These are phyloP conservation scores for Amiota communis DNA, from an alignment of 2,888 invertebrate species.

Conservation along the genomic window DNA sequence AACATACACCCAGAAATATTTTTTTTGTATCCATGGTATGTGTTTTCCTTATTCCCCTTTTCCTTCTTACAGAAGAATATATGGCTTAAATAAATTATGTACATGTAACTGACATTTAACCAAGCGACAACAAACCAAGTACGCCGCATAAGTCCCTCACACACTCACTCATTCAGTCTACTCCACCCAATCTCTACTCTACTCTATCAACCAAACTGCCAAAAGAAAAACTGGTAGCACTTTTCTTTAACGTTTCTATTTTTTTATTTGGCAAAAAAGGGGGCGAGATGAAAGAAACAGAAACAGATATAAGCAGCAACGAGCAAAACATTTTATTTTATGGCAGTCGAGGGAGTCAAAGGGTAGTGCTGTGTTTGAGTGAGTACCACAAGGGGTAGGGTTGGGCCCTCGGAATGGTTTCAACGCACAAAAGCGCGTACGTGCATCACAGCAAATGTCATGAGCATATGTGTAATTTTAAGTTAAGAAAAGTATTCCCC, in stretches of 20 bases:
- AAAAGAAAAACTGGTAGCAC: slow-evolving; percentile 7
- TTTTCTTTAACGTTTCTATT: neutral
- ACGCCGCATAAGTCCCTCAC: neutral
- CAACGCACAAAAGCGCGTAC: slow-evolving; percentile 11
- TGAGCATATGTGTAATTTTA: slow-evolving; percentile 13
- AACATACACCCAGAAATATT: slow-evolving; percentile 5
- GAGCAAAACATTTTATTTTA: slow-evolving; percentile 8
- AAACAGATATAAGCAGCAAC: neutral
- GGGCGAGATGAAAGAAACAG: neutral
- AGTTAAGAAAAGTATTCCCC: neutral
- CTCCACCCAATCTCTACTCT: too few relatives aligned
- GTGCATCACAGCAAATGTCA: slow-evolving; percentile 24
- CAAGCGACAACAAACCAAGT: slow-evolving; percentile 37
- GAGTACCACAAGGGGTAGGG: neutral
- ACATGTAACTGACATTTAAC: slow-evolving; percentile 55
- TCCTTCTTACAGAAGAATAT: slow-evolving; percentile 13
- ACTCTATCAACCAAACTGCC: neutral
- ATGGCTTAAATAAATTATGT: slow-evolving; percentile 44
- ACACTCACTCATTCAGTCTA: too few relatives aligned
- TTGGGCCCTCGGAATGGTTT: neutral
- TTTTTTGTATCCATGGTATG: neutral
- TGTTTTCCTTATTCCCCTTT: neutral
- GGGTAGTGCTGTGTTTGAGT: neutral
- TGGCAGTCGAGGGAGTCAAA: neutral
- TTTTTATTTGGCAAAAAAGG: slow-evolving; percentile 6